phyloP scores from a whole-genome alignment of 2,797 vertebrate species.

The Anabas testudineus region DNA sequence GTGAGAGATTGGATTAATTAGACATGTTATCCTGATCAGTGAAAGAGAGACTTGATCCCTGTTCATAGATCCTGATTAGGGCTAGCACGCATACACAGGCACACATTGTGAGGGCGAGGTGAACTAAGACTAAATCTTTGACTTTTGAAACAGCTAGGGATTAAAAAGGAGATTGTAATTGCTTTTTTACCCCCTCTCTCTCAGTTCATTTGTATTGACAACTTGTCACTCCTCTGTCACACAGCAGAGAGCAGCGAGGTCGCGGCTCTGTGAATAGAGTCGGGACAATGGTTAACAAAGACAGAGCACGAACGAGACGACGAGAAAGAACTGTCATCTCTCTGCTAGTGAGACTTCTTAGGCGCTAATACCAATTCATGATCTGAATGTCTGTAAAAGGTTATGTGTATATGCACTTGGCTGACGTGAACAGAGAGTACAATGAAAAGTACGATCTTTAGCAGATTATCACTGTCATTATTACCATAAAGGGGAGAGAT shows the following conservation, averaged over 20 bases:
- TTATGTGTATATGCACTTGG: constrained; percentile 24
- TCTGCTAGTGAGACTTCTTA: constrained; percentile 40
- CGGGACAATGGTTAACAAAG: constrained; percentile 58
- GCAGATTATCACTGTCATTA: constrained; percentile 64
- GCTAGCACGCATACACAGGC: constrained; percentile 15
- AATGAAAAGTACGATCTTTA: constrained; percentile 52
- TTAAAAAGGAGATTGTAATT: constrained; percentile 81
- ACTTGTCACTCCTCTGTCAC: constrained; percentile 70
- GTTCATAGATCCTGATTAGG: constrained; percentile 72
- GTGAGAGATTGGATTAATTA: constrained; percentile 81
- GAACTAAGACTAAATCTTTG: constrained; percentile 71
- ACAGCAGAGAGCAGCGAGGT: constrained; percentile 59
- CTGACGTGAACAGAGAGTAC: constrained; percentile 36
- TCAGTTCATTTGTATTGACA: constrained; percentile 79
- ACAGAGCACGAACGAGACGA: constrained; percentile 48
- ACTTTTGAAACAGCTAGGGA: constrained; percentile 73
- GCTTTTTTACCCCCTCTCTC: constrained; percentile 53
- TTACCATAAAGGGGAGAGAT: constrained; percentile 57
- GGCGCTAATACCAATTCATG: constrained; percentile 59
- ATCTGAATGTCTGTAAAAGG: constrained; percentile 56
- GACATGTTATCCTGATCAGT: constrained; percentile 81
- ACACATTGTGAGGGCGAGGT: constrained; percentile 39
- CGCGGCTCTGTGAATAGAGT: constrained; percentile 60
- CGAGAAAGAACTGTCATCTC: constrained; percentile 54
- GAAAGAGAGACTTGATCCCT: constrained; percentile 77